Conservation (phyloP, 2,888 invertebrate species). For the Eustalomyia histrio region DNA sequence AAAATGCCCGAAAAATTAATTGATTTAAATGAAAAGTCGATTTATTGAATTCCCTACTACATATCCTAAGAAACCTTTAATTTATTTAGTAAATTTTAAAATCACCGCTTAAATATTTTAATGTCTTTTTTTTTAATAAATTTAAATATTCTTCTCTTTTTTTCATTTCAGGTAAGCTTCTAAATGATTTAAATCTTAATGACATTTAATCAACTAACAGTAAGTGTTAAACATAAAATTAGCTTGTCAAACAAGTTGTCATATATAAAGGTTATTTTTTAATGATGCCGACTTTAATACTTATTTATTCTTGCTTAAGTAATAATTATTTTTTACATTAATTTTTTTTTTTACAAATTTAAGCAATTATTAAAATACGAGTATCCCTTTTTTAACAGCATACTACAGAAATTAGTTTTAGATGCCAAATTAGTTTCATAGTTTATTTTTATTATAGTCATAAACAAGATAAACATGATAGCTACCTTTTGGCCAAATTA, state of each 20-base stretch:
- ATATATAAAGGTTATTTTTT: too few species aligned
- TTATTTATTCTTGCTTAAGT: too few species aligned
- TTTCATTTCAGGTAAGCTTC: neutral
- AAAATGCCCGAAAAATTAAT: too few species aligned
- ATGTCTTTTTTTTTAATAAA: too few species aligned
- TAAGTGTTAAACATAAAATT: neutral
- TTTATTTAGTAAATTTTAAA: too few species aligned
- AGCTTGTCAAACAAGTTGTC: too few species aligned
- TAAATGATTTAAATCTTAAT: neutral
- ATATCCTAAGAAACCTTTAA: too few species aligned
- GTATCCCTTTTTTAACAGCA: neutral
- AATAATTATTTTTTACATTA: too few species aligned
- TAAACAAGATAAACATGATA: slow-evolving; percentile 42
- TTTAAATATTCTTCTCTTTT: neutral
- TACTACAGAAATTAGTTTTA: slow-evolving; percentile 2
- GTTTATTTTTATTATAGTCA: neutral
- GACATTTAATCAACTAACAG: neutral
- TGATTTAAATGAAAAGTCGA: too few species aligned
- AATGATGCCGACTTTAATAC: neutral
- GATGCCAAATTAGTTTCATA: slow-evolving; percentile 6
- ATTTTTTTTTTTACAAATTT: neutral
- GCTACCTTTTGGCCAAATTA: slow-evolving; percentile 33
- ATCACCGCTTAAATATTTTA: too few species aligned
- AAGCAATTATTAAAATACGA: neutral
- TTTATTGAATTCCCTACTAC: too few species aligned